These are phyloP conservation scores for Thumatha senex DNA, from an alignment of 2,888 invertebrate species.

Conservation along the genomic window DNA sequence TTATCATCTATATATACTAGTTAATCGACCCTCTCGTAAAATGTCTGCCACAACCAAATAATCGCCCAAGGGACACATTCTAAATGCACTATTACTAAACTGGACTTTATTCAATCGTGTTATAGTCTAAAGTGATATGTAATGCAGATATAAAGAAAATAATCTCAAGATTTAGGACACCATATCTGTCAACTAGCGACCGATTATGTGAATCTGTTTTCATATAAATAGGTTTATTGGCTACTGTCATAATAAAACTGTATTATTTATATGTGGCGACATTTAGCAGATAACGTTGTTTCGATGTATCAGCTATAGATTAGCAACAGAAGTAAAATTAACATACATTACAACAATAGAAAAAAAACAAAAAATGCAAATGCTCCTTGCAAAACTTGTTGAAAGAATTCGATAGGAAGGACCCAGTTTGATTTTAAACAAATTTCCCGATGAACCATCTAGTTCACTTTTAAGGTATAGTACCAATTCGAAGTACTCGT, in stretches of 20 bases:
- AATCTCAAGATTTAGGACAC: slow-evolving; percentile 68
- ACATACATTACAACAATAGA: not conserved
- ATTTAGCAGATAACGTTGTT: slow-evolving; percentile 43
- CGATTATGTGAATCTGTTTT: slow-evolving; percentile 73
- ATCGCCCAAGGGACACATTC: slow-evolving; percentile 45
- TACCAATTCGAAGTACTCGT: too few species aligned
- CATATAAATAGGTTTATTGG: slow-evolving; percentile 79
- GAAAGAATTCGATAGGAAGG: too few species aligned
- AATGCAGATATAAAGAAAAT: slow-evolving; percentile 59
- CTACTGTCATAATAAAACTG: slow-evolving; percentile 68
- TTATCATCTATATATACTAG: slow-evolving; percentile 54
- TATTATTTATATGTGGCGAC: slow-evolving; percentile 61
- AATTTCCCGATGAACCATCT: too few species aligned
- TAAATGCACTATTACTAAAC: slow-evolving; percentile 10
- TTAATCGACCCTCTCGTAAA: slow-evolving; percentile 59
- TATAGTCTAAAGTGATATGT: slow-evolving; percentile 36
- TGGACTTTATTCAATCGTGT: slow-evolving; percentile 24
- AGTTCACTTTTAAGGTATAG: too few species aligned
- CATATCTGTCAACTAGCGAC: slow-evolving; percentile 66
- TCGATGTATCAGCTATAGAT: slow-evolving; percentile 40
- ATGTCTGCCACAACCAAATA: slow-evolving; percentile 54
- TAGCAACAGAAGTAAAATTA: not conserved
- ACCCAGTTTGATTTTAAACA: too few species aligned
- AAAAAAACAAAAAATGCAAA: too few species aligned
- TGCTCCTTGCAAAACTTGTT: too few species aligned